Evolutionary conservation across 2,888 invertebrate genomes (phyloP).

Genomic region (Cephus nigrinus): DNA sequence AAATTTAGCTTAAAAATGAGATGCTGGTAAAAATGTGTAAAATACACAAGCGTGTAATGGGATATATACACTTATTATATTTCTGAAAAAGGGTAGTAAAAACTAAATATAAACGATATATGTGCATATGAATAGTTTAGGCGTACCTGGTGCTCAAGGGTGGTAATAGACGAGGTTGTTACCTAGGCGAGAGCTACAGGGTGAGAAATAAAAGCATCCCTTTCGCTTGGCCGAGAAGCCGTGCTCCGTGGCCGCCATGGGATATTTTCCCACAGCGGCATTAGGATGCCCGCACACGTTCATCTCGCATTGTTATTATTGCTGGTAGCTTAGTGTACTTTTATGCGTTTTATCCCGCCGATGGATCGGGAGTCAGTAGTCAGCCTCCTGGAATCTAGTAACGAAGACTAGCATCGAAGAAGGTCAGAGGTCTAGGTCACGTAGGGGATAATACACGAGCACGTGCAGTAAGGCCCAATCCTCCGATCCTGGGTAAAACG

Average conservation of each 20-base stretch:
- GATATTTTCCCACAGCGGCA: constrained; percentile 7
- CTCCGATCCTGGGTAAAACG: background rate
- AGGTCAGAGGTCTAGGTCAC: background rate
- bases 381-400: background rate
- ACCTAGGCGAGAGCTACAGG: no score
- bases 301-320: constrained; percentile 14
- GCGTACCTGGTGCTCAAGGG: no score
- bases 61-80: no score
- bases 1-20: no score
- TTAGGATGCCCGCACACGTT: constrained; percentile 34
- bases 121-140: no score
- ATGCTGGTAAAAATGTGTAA: no score
- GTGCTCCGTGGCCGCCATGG: background rate
- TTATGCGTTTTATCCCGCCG: background rate
- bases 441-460: background rate
- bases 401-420: background rate
- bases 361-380: background rate
- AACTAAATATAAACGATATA: no score
- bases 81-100: no score
- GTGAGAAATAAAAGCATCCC: background rate
- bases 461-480: background rate
- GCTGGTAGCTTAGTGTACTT: background rate
- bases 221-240: background rate
- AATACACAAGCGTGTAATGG: no score
- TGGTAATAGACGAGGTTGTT: no score